Conservation (phyloP, 2,797 vertebrate species). For the Tachyglossus aculeatus region DNA sequence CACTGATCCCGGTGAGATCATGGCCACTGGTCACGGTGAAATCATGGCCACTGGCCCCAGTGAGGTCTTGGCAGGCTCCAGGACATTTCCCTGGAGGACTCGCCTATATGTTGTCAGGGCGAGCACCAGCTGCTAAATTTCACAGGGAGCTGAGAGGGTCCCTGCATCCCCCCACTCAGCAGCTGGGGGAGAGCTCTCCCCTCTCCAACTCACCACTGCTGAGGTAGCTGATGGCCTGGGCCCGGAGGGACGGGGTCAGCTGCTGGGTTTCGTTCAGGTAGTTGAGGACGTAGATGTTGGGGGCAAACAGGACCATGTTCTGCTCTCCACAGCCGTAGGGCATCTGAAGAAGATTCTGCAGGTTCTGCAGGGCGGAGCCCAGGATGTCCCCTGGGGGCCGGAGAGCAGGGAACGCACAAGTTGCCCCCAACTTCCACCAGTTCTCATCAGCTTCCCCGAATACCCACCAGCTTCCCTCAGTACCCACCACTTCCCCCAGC, state of each 20-base stretch:
- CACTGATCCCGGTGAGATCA: constrained; percentile 5
- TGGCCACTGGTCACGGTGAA: background rate
- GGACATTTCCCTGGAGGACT: background rate
- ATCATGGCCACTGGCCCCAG: background rate
- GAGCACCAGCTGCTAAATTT: no score
- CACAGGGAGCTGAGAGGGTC: no score
- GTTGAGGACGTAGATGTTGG: constrained; percentile 85
- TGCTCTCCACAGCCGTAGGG: constrained; percentile 89
- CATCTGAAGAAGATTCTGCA: constrained; percentile 81
- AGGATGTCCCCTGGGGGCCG: constrained; percentile 82
- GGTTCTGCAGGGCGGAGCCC: constrained; percentile 84
- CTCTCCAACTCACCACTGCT: constrained; percentile 74
- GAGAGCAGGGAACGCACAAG: background rate
- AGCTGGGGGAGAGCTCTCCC: background rate
- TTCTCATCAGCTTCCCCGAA: background rate
- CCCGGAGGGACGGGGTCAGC: constrained; percentile 72
- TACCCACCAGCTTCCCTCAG: background rate
- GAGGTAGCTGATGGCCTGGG: constrained; percentile 73
- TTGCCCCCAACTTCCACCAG: background rate
- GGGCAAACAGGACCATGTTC: constrained; percentile 87
- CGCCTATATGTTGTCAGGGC: background rate
- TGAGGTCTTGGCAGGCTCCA: background rate
- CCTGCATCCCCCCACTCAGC: background rate
- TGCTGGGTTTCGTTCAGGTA: constrained; percentile 84
- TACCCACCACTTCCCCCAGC: background rate